Percentiles rank a stretch among this genome's conserved stretches.
Conservation (phyloP, 2,113 vertebrate species). For the Ia io region DNA sequence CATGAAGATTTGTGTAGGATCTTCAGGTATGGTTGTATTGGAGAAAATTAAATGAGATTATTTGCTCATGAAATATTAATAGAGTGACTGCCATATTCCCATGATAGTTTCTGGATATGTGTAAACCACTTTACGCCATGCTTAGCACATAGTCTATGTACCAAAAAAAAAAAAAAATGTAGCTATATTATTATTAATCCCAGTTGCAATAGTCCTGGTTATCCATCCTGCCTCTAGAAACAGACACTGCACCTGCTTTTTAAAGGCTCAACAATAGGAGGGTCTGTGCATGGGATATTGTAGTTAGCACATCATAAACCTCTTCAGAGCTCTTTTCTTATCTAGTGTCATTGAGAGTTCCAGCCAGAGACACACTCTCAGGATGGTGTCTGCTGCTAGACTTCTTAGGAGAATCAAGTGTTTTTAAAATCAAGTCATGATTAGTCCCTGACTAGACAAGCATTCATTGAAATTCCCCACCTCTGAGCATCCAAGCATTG, state of each 20-base stretch:
- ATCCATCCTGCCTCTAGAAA: not conserved
- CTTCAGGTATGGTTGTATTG: not conserved
- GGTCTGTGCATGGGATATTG: not conserved
- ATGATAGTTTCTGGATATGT: not conserved
- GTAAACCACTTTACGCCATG: not conserved
- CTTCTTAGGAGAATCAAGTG: conserved; percentile 26
- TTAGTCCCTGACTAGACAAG: not conserved
- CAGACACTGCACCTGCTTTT: not conserved
- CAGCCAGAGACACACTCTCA: not conserved
- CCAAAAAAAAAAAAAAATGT: not conserved
- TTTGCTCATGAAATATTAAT: not conserved
- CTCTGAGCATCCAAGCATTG: not conserved
- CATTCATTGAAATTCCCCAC: conserved; percentile 22
- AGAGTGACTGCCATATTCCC: not conserved
- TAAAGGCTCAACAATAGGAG: not conserved
- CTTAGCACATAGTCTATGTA: not conserved
- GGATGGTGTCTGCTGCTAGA: not conserved
- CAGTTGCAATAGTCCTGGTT: not conserved
- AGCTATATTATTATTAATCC: not conserved
- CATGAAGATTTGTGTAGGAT: not conserved
- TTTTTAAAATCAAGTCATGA: conserved; percentile 10
- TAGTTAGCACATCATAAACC: not conserved
- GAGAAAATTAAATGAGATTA: not conserved
- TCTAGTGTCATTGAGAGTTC: not conserved
- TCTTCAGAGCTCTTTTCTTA: conserved; percentile 52